phyloP scores from a whole-genome alignment of 2,113 vertebrate genomes.

The Leuciscus idus region DNA sequence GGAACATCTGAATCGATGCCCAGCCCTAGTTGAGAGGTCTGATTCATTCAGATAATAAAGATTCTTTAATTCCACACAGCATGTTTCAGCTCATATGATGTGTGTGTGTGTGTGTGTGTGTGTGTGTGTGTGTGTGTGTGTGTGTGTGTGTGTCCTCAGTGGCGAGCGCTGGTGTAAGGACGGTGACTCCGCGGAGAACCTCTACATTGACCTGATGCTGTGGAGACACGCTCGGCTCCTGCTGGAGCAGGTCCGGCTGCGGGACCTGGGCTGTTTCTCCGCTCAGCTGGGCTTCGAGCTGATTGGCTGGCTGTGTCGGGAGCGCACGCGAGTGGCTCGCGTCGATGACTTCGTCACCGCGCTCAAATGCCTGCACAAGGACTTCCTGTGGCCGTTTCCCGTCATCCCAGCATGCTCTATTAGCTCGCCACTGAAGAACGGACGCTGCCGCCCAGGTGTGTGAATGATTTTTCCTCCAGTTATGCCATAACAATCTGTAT shows the following conservation, averaged over 20 bases:
- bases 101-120: too few species aligned
- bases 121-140: too few species aligned
- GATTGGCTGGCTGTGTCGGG: constrained; percentile 93
- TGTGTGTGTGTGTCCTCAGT: background rate
- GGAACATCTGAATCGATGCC: too few species aligned
- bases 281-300: constrained; percentile 96
- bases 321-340: constrained; percentile 88
- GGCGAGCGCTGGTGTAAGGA: constrained; percentile 79
- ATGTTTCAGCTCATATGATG: too few species aligned
- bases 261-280: constrained; percentile 94
- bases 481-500: too few species aligned
- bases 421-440: constrained; percentile 92
- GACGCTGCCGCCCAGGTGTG: constrained; percentile 87
- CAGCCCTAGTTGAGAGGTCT: too few species aligned
- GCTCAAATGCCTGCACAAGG: constrained; percentile 91
- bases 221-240: constrained; percentile 94
- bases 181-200: constrained; percentile 90
- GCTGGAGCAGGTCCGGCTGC: constrained; percentile 91
- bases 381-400: constrained; percentile 96
- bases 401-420: constrained; percentile 86
- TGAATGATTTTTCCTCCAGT: background rate
- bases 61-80: too few species aligned
- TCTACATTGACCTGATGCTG: constrained; percentile 99
- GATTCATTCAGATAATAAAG: too few species aligned
- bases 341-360: constrained; percentile 90